Percentiles rank a stretch among this genome's conserved stretches.
Evolutionary conservation across 2,888 invertebrate species (phyloP).

Genomic region (Baronia brevicornis): DNA sequence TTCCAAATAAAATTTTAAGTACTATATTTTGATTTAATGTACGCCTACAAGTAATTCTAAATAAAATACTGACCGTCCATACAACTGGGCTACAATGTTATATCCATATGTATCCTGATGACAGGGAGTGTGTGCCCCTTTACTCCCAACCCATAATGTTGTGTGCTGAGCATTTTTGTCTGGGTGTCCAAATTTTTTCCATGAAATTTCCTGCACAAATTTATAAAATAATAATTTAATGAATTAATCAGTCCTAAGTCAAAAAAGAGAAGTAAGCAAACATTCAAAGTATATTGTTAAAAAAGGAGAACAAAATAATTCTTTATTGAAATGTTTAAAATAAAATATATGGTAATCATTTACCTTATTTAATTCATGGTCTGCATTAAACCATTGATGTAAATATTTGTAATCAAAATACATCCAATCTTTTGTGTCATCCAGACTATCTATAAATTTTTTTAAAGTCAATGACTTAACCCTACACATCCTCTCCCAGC

Average conservation of each 20-base stretch:
- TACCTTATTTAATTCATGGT: conserved; percentile 76
- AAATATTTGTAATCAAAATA: conserved; percentile 92
- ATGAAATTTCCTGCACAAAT: conserved; percentile 55
- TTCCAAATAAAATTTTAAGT: not conserved
- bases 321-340: not conserved
- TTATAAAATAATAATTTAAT: not conserved
- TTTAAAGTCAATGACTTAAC: conserved; percentile 75
- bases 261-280: too few species aligned
- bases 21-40: not conserved
- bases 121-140: conserved; percentile 93
- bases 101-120: conserved; percentile 96
- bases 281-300: too few species aligned
- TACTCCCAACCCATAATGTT: conserved; percentile 92
- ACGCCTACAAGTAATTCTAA: conserved; percentile 8
- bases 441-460: conserved; percentile 72
- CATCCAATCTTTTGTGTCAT: conserved; percentile 76
- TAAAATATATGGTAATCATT: conserved; percentile 7
- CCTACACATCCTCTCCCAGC: conserved; percentile 87
- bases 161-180: conserved; percentile 80
- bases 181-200: conserved; percentile 83
- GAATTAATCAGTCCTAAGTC: not conserved
- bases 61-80: conserved; percentile 81
- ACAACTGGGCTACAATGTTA: conserved; percentile 92
- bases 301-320: too few species aligned
- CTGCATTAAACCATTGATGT: conserved; percentile 78